Conservation (phyloP, 1,140 invertebrate genomes). For the Drosophila ercepeae region DNA sequence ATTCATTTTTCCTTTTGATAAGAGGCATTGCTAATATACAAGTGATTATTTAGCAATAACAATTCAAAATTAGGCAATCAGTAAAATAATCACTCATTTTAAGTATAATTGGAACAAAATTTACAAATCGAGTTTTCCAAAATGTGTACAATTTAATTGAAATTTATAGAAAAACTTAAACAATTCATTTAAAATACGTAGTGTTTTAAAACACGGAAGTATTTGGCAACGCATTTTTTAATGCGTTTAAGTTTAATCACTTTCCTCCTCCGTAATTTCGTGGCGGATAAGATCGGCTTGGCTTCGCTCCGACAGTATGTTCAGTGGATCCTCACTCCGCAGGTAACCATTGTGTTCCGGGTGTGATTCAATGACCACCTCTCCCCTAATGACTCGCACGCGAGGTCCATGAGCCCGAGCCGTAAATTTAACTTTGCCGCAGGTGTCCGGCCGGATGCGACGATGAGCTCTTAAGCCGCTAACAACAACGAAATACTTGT, state of each 20-base stretch:
- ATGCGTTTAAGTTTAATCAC: constrained; percentile 5
- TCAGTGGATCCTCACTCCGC: constrained; percentile 73
- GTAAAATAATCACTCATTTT: background rate
- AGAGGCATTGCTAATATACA: background rate
- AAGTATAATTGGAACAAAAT: background rate
- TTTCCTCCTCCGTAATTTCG: background rate
- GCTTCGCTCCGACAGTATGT: constrained; percentile 59
- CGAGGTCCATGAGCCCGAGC: constrained; percentile 75
- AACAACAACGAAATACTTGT: constrained; percentile 77
- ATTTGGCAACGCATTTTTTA: too few relatives aligned
- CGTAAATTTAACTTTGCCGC: constrained; percentile 76
- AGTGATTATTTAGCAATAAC: background rate
- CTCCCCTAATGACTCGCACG: constrained; percentile 70
- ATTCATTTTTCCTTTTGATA: background rate
- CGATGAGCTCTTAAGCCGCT: constrained; percentile 78
- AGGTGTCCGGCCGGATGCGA: constrained; percentile 70
- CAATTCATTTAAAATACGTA: background rate
- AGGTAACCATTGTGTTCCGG: constrained; percentile 74
- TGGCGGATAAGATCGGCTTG: constrained; percentile 13
- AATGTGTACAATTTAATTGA: background rate
- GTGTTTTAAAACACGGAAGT: background rate
- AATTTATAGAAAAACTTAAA: background rate
- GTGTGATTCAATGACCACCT: constrained; percentile 73
- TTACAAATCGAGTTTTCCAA: background rate
- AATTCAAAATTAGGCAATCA: background rate